phyloP scores from a whole-genome alignment of 2,113 vertebrate genomes.

The Campylomormyrus tamandua region DNA sequence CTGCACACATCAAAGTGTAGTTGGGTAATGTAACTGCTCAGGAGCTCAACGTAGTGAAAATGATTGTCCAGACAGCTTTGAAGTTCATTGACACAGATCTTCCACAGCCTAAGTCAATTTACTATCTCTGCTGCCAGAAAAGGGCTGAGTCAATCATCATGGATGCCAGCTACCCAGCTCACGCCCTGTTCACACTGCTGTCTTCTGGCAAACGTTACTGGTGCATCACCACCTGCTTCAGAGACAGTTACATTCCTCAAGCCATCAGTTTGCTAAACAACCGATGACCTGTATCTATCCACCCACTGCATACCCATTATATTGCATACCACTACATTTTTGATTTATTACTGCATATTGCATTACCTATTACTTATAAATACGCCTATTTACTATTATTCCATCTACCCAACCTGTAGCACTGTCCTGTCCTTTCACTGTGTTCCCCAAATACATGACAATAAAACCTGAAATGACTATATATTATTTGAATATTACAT shows the following conservation, averaged over 20 bases:
- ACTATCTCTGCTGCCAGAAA: not conserved
- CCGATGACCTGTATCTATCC: not conserved
- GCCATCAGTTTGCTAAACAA: not conserved
- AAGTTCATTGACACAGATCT: not conserved
- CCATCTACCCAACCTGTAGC: not conserved
- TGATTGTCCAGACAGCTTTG: not conserved
- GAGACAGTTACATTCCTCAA: not conserved
- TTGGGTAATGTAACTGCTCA: not conserved
- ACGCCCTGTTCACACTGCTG: not conserved
- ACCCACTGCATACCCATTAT: not conserved
- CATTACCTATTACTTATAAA: not conserved
- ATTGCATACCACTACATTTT: not conserved
- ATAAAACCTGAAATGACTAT: not conserved
- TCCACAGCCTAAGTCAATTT: not conserved
- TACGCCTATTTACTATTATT: not conserved
- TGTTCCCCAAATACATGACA: not conserved
- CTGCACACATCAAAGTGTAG: not conserved
- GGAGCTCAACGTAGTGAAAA: not conserved
- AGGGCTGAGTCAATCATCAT: not conserved
- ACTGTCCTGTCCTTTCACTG: not conserved
- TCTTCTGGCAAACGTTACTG: not conserved
- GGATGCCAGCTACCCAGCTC: not conserved
- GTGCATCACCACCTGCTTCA: not conserved
- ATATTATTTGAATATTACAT: not conserved
- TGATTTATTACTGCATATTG: not conserved